Base-by-base conservation (phyloP, 2,888 invertebrate genomes). In the Caenorhabditis afra region DNA sequence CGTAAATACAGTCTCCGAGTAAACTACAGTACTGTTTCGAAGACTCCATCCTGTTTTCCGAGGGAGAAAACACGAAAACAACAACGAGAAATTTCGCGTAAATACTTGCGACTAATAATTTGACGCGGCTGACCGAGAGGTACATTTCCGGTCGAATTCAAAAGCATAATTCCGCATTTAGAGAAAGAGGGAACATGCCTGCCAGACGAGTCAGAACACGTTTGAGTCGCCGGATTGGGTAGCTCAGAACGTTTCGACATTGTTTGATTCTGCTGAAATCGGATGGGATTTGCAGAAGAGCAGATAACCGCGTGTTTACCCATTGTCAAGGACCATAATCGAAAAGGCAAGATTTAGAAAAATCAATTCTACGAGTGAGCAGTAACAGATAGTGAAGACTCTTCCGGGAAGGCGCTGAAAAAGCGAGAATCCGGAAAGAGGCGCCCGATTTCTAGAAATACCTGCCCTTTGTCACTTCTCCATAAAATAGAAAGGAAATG, bases 101-200 rank as follows among this genome's bases (percentile, higher is more conserved):
- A 29, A 29, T 29, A 7, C 29, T 29, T 29, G 7, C 29, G 29
- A 29, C 3, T 7, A 29, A 29, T 7, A 29, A 29, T 29, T 29
- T 5, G 29, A 7, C 7, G 7, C 29, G n/a, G n/a, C 29, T 29
- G 3, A 7, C 7, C 29, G 7, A 29, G 29, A 29, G 29, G 7
- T n/a, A 7, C 12, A 47, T 49, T 67, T 67, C 67, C 67, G 67
- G 67, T n/a, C 14, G 37, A 53, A 53, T 18, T 64, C 35, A 20
- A 52, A 68, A 68, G 7, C 29, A 7, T 7, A 29, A 29, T 29
- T 29, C 7, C 3, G 4, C 49, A 52, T 68, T 47, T 44, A 68
- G 52, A 59, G 52, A 59, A 59, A 70, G 53, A 47, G 47, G 20
- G 55, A 49, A 68, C 61, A 55, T 70, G 61, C 70, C 70, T 70